Evolutionary conservation across 2,888 invertebrate genomes (phyloP), one percentile per base, ranked within the genome.

Genomic region (Galeruca laticollis): DNA sequence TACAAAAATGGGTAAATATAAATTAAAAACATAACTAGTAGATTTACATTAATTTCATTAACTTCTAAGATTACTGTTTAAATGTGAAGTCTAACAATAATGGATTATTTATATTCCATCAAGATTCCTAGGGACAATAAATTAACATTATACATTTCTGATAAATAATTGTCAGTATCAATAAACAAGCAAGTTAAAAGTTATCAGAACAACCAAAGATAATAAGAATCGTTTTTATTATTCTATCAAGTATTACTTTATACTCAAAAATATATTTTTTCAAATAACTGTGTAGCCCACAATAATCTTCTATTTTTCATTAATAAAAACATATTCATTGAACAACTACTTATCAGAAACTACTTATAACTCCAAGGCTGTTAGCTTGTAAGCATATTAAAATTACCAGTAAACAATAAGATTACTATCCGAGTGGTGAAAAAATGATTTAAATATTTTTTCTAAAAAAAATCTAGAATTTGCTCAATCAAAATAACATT

Each of bases 1-100:
- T 47, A 47, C 18, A 47, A 47, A 47, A 40, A 40, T 40, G 40
- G 40, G 13, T 40, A 40, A 40, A 40, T 40, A 40, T 6, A n/a
- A 40, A 40, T 40, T 40, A n/a, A 40, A 40, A n/a, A n/a, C 13
- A n/a, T 26, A 26, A 26, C 26, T 26, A 40, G 40, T n/a, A n/a
- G 6, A n/a, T 40, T 6, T 40, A 40, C 13, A 40, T 40, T 40
- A n/a, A 40, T 40, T 15, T 40, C 11, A 40, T 40, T 5, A 40
- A 40, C 40, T 26, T 5, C 26, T 26, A 26, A 26, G 6, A 1
- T 5, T n/a, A n/a, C n/a, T n/a, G n/a, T n/a, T n/a, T 6, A 35
- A 35, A 10, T 35, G 11, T 3, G 13, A 37, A 11, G 13, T 13
- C 37, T 37, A 37, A 37, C 9, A 11, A 37, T 37, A 37, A 37